Evolutionary conservation across 2,888 invertebrate species (phyloP), one percentile per base, ranked within the genome.

Genomic region (Xestia rhomboidea): DNA sequence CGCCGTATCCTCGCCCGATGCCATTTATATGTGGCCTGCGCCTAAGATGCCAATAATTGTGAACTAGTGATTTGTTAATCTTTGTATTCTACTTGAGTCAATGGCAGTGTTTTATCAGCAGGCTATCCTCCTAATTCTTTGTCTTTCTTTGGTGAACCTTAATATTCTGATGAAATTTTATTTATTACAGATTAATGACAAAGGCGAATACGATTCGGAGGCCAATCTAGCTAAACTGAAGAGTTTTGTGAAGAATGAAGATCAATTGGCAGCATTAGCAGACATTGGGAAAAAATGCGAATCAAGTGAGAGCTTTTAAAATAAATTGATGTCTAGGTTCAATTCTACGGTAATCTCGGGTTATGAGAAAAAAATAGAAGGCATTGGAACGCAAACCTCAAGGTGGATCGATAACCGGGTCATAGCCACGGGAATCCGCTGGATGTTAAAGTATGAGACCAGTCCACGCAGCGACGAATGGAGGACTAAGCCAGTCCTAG

Each of bases 101-200:
- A n/a, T 30, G 7, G 13, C 30, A 44, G n/a, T 30, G 18, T 30
- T 44, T 44, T 24, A 70, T n/a, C n/a, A 5, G 34, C n/a, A n/a
- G n/a, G n/a, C 44, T 21, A 1, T 34, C 13, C 34, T 46, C 21
- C 13, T n/a, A 46, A n/a, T 8, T 5, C 71, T 10, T 72, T 4
- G 44, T 34, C 3, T 3, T 3, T 1, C 3, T 18, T 38, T 62
- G 27, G 21, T 0, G 38, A 74, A 34, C 3, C 15, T 27, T 21
- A 8, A 24, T 24, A 13, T 30, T 11, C n/a, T n/a, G 18, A 30
- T 30, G 18, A 18, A 1, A 15, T 34, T 27, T 54, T 18, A 38
- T 18, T 64, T 62, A 15, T 21, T 79, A 44, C 73, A 90, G 90
- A 77, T 90, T 7, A 84, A 87, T n/a, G 76, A 73, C 10, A 62